Percentiles rank a stretch among this genome's conserved stretches.
Evolutionary conservation across 2,113 vertebrate genomes (phyloP).

Genomic region (Sorex araneus): DNA sequence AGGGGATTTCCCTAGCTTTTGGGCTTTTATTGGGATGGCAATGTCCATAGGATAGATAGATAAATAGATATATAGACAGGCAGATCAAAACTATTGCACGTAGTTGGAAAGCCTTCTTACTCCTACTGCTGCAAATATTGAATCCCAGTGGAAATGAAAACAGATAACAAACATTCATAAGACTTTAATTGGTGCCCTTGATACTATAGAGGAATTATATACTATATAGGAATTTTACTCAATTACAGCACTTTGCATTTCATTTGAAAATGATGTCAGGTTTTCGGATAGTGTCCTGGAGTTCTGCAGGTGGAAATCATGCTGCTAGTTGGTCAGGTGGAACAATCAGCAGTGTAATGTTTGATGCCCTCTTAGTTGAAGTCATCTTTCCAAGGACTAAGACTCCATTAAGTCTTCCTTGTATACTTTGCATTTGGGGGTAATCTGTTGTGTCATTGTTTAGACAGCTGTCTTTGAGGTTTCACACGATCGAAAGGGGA

Average conservation of each 20-base stretch:
- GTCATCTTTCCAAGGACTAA: neutral
- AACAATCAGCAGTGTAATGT: neutral
- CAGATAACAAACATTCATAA: neutral
- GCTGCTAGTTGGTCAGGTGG: neutral
- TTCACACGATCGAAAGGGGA: neutral
- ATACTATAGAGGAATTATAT: neutral
- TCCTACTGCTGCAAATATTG: conserved; percentile 23
- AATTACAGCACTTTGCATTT: neutral
- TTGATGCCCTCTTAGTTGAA: neutral
- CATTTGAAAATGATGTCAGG: neutral
- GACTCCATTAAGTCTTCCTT: neutral
- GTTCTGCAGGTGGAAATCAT: neutral
- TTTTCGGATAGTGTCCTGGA: neutral
- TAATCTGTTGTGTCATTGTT: conserved; percentile 26
- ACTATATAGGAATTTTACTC: neutral
- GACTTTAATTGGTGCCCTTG: neutral
- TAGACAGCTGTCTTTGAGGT: neutral
- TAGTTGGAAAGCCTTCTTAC: neutral
- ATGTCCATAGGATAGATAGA: neutral
- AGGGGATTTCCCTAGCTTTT: too few relatives aligned
- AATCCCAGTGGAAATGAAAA: conserved; percentile 20
- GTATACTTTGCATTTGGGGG: neutral
- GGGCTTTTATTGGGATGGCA: too few relatives aligned
- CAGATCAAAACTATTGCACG: neutral
- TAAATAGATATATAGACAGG: neutral